Base-by-base conservation (phyloP, 35 echinoderm and acorn worm genomes). In the Anneissia japonica region DNA sequence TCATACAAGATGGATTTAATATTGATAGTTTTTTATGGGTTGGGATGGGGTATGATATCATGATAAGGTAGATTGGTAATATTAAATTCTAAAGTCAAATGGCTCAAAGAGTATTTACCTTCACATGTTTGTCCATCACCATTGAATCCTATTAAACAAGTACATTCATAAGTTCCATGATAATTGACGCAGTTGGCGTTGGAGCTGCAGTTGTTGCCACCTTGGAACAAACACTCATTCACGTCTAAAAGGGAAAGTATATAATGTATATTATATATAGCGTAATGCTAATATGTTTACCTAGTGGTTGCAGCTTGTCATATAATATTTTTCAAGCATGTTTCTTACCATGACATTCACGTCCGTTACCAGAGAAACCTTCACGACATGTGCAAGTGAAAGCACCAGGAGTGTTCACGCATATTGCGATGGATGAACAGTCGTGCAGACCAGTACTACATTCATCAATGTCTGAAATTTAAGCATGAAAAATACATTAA, bases 111-210 rank as follows among this genome's bases (percentile, higher is more conserved):
- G n/a, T n/a, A n/a, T 39, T 6, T 40, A 81, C 79, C 35, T 81
- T 81, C 79, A 81, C 79, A 81, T 39, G 79, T 81, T 30, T 39
- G 3, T 37, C 79, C 79, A 81, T 81, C 79, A 1, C 79, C 79
- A 14, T 1, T 14, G 36, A 81, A 81, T 38, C 79, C 79, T 6
- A 39, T 19, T n/a, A 14, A 23, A 39, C 79, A 81, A 9, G 21
- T 40, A 81, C 79, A 81, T 26, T 37, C 37, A 81, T 37, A 81
- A 26, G 35, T 30, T 81, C 79, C 79, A 37, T 39, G 35, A 23
- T 9, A 39, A 40, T 81, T 81, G 79, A 12, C 0, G 30, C 79
- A 81, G 16, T 38, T 30, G 14, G 79, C 79, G 40, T 81, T 39
- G 9, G 6, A 30, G 79, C 38, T 30, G 40, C 79, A 81, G 16